Percentiles rank a stretch among this genome's conserved stretches.
Evolutionary conservation across 2,797 vertebrate species (phyloP).

Genomic region (Bucorvus abyssinicus): DNA sequence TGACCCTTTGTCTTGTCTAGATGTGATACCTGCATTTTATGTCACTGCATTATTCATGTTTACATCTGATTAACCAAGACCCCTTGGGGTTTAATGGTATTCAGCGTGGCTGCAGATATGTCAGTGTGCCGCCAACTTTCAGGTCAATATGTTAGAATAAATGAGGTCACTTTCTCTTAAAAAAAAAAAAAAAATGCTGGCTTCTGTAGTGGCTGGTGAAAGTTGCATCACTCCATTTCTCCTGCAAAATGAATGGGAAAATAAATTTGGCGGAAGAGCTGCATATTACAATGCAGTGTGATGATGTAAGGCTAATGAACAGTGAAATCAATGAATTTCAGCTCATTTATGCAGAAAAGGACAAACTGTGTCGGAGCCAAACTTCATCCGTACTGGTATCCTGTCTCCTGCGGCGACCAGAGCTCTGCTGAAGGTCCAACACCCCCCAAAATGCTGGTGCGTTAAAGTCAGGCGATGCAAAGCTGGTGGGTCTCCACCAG

Average conservation of each 20-base stretch:
- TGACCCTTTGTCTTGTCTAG: not conserved
- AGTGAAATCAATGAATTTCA: not conserved
- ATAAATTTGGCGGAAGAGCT: not conserved
- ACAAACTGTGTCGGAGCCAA: not conserved
- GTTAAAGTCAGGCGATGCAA: not conserved
- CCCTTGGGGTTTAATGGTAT: not conserved
- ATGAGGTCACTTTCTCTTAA: not conserved
- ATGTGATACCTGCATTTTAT: not conserved
- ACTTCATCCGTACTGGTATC: not conserved
- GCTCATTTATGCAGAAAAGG: not conserved
- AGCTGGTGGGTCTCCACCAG: not conserved
- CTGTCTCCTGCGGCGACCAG: not conserved
- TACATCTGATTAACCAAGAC: not conserved
- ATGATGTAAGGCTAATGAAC: not conserved
- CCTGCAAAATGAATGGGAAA: not conserved
- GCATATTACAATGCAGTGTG: not conserved
- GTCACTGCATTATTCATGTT: constrained; percentile 49
- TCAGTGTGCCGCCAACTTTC: not conserved
- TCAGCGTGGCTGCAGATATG: not conserved
- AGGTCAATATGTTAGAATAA: constrained; percentile 34
- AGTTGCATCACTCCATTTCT: not conserved
- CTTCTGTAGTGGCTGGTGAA: not conserved
- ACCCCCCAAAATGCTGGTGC: not conserved
- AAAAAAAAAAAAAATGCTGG: not conserved
- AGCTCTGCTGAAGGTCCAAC: not conserved